phyloP scores from a whole-genome alignment of 2,888 invertebrate genomes.

The Periphyllus acericola region DNA sequence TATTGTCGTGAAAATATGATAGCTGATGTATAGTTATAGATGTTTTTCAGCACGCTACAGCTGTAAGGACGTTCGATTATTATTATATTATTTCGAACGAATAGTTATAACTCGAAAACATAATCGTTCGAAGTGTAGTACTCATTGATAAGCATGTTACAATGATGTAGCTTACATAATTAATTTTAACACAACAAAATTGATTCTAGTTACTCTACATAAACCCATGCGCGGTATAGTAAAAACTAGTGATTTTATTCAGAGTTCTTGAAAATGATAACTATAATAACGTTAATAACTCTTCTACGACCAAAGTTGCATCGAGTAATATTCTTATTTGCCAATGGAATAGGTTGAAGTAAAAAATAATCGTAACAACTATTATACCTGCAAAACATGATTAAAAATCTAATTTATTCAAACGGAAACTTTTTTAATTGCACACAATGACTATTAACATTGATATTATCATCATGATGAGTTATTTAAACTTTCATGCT shows the following conservation, averaged over 20 bases:
- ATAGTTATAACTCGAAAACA: background rate
- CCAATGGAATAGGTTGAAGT: background rate
- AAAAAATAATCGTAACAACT: background rate
- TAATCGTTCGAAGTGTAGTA: background rate
- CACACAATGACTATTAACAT: background rate
- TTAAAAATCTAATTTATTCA: background rate
- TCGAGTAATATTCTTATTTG: background rate
- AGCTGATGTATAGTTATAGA: background rate
- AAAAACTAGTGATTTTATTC: background rate
- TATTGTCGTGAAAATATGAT: constrained; percentile 19
- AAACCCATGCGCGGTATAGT: background rate
- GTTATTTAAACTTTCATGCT: constrained; percentile 14
- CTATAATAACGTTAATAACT: background rate
- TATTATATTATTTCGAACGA: background rate
- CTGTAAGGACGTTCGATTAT: background rate
- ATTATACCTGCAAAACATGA: background rate
- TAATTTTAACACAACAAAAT: background rate
- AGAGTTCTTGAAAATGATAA: background rate
- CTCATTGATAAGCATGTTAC: background rate
- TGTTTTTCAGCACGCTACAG: background rate
- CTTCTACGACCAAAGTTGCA: background rate
- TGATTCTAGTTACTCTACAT: background rate
- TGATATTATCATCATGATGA: constrained; percentile 18
- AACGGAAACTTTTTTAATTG: constrained; percentile 5
- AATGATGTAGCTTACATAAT: background rate